These are phyloP conservation scores for Tenebrosternarchus preto DNA, from an alignment of 2,113 vertebrate species.

Conservation along the genomic window DNA sequence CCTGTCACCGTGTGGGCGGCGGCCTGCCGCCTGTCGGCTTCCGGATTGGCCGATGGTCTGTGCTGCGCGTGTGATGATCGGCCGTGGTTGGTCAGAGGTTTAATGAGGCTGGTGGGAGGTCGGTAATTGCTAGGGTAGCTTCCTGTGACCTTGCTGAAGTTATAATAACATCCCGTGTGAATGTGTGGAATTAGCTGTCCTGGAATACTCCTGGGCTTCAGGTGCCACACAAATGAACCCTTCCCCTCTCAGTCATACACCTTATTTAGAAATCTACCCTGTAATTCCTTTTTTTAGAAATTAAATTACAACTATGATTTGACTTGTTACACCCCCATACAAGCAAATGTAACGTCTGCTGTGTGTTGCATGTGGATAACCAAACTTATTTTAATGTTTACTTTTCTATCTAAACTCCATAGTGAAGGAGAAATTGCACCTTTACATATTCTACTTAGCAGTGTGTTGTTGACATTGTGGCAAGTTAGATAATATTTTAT, in stretches of 20 bases:
- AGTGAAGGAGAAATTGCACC: background rate
- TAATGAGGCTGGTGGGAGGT: slow-evolving; percentile 83
- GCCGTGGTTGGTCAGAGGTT: slow-evolving; percentile 79
- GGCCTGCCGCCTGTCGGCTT: slow-evolving; percentile 66
- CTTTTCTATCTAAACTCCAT: slow-evolving; percentile 6
- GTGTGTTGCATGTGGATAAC: slow-evolving; percentile 44
- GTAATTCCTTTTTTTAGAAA: slow-evolving; percentile 57
- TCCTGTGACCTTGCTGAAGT: slow-evolving; percentile 69
- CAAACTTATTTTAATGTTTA: slow-evolving; percentile 38
- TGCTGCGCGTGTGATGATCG: slow-evolving; percentile 67
- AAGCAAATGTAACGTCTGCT: slow-evolving; percentile 50
- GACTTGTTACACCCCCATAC: slow-evolving; percentile 49
- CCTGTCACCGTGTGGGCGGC: slow-evolving; percentile 79
- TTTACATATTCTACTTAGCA: background rate
- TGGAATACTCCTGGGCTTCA: slow-evolving; percentile 60
- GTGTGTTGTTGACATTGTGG: too few relatives aligned
- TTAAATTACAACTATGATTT: slow-evolving; percentile 57
- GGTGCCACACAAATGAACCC: slow-evolving; percentile 60
- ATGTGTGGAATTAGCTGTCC: slow-evolving; percentile 65
- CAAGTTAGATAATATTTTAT: too few relatives aligned
- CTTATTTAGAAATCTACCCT: slow-evolving; percentile 50
- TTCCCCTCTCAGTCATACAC: slow-evolving; percentile 50
- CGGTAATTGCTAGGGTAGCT: slow-evolving; percentile 81
- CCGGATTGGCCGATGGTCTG: slow-evolving; percentile 68
- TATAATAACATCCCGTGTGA: slow-evolving; percentile 65